Percentiles rank a stretch among this genome's conserved stretches.
phyloP scores from a whole-genome alignment of 2,113 vertebrate species.

The Tachycineta bicolor region DNA sequence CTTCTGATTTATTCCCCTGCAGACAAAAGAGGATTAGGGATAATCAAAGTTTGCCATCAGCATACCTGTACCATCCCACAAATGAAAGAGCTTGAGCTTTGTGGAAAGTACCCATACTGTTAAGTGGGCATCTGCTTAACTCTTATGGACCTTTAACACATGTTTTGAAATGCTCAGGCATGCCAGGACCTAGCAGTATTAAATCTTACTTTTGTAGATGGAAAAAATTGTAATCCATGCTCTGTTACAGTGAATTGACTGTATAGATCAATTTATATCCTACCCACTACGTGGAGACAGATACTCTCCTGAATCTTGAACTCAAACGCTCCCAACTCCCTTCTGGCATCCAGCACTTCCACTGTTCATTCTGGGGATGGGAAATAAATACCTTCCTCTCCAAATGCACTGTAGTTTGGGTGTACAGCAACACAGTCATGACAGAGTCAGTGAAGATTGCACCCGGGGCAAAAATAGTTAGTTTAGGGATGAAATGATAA shows the following conservation, averaged over 20 bases:
- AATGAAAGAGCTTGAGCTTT: conserved; percentile 15
- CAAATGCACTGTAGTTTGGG: background rate
- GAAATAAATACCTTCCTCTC: background rate
- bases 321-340: background rate
- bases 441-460: background rate
- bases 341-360: background rate
- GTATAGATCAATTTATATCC: background rate
- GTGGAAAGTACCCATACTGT: background rate
- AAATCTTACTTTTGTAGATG: background rate
- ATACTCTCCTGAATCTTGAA: background rate
- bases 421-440: background rate
- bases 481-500: background rate
- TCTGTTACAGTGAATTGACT: background rate
- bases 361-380: background rate
- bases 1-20: background rate
- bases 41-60: conserved; percentile 31
- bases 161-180: background rate
- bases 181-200: background rate
- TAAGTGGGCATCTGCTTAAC: background rate
- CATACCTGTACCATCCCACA: background rate
- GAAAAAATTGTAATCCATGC: conserved; percentile 2
- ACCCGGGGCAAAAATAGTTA: background rate
- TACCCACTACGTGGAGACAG: background rate
- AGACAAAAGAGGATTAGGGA: conserved; percentile 36
- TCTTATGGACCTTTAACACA: background rate